These are phyloP conservation scores for Parnassius orleans DNA, from an alignment of 2,888 invertebrate genomes.

Conservation along the genomic window DNA sequence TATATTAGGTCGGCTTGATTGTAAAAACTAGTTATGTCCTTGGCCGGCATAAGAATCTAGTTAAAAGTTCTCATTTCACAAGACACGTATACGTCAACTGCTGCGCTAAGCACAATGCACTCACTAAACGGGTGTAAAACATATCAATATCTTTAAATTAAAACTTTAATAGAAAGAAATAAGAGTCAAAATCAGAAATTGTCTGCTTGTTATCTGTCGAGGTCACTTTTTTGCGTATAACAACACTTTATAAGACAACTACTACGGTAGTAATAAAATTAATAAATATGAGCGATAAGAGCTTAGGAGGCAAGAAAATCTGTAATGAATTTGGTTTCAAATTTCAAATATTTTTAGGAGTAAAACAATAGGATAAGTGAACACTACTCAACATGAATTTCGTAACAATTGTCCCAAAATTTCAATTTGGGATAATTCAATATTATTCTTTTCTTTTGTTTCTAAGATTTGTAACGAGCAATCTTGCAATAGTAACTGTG, in stretches of 20 bases:
- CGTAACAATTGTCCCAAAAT: no score
- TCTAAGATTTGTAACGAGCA: no score
- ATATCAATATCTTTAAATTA: not conserved
- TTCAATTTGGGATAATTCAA: no score
- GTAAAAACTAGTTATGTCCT: not conserved
- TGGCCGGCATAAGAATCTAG: not conserved
- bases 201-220: not conserved
- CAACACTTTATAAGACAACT: not conserved
- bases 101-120: not conserved
- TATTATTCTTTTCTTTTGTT: no score
- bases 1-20: no score
- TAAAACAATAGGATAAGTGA: no score
- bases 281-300: not conserved
- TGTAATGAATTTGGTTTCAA: not conserved
- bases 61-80: not conserved
- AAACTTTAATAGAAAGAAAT: not conserved
- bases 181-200: not conserved
- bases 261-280: not conserved
- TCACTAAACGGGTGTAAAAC: not conserved
- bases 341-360: no score
- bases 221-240: constrained; percentile 3
- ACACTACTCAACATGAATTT: no score
- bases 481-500: no score
- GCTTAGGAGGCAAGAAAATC: not conserved
- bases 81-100: not conserved